Base-by-base conservation (phyloP, 2,113 vertebrate genomes). In the Oriolus oriolus region DNA sequence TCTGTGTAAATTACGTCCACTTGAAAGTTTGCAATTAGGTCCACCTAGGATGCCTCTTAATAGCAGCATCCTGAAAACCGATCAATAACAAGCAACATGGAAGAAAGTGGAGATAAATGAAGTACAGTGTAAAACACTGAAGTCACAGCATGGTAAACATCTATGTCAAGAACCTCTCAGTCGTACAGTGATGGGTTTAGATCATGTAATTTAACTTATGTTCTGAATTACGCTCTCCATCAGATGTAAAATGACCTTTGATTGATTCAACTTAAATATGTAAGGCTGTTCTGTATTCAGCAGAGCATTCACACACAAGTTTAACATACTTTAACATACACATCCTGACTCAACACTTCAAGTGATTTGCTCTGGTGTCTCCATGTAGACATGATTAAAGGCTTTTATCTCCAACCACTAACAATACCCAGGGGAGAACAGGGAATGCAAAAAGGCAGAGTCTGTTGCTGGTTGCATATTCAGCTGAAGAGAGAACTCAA, bases 301-400 rank as follows among this genome's bases (percentile, higher is more conserved):
- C 52, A 68, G 64, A 87, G 64, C 86, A 78, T 49, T 84, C 89
- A 87, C 71, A 93, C 33, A 33, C 33, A 78, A 90, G 64, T 89
- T 87, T 76, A 95, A 95, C 83, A 86, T 54, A 92, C 75, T 85
- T 89, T 17, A 84, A 91, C 71, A 80, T 77, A 86, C 3, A 77
- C 35, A 80, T 66, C 89, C 84, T 77, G 42, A 86, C 63, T 92
- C 3, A 0, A 77, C 60, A 57, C 59, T 92, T 89, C 5, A 54
- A 76, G 68, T 52, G 56, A 87, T 84, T 90, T 86, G 60, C 89
- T 64, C 81, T 92, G 60, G 54, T 89, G 60, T 86, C 86, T 89
- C 73, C 80, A 95, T 6, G 27, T 10, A 93, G 64, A 87, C 28
- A 93, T 26, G 59, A 95, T 90, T 92, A 92, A 89, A 93, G 85